Base-by-base conservation (phyloP, 2,888 invertebrate species). In the Ectobius pallidus region DNA sequence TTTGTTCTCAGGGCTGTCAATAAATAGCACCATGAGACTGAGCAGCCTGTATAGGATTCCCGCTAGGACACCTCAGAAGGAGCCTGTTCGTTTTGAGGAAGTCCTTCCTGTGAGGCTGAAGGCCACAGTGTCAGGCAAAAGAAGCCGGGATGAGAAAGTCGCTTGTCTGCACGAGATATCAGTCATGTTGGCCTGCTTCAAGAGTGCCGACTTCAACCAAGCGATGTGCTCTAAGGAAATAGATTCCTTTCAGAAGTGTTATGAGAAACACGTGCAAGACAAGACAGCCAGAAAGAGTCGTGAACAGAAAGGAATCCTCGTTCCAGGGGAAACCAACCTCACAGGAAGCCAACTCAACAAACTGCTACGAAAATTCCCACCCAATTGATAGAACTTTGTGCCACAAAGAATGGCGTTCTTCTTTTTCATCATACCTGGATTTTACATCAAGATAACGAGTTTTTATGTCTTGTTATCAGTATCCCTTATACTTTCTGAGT, bases 91-190 rank as follows among this genome's bases (percentile, higher is more conserved):
- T 1, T 75, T 76, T 34, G 61, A 75, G 55, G 75, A 75, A 61
- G 27, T 71, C 3, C 68, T 76, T 7, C 76, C 76, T 16, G 30
- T 76, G 11, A 62, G 61, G n/a, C 67, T 76, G 34, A 75, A 73
- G 44, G 32, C 63, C 20, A 52, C 72, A 14, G 76, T 76, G 7
- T 76, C 76, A 2, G 76, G 76, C 22, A 76, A 76, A 69, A 69
- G 72, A n/a, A n/a, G n/a, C n/a, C n/a, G n/a, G n/a, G n/a, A n/a
- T n/a, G n/a, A n/a, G n/a, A n/a, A n/a, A n/a, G n/a, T n/a, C n/a
- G 89, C 89, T 44, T 95, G 94, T 80, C 85, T 94, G 77, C 89
- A 92, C 78, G 94, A 95, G 83, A 89, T 94, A 89, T 84, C 88
- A 1, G 79, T 92, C 1, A 86, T 95, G 82, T 91, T 94, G 78